A percentile compares a stretch with the other conserved stretches of the same genome.
phyloP scores from a whole-genome alignment of 2,888 invertebrate genomes.

The Pherbina coryleti region DNA sequence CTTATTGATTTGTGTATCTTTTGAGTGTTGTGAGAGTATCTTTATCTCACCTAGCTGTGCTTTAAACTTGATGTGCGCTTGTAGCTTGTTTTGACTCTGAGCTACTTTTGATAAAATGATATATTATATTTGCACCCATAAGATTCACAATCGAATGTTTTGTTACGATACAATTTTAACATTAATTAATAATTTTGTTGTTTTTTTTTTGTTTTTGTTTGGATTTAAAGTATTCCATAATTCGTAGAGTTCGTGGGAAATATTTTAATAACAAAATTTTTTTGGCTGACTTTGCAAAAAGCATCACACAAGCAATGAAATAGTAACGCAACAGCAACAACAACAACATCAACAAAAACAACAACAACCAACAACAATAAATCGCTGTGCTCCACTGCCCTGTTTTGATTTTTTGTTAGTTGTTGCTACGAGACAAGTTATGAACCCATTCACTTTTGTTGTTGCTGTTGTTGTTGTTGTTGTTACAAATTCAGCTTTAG shows the following conservation, averaged over 20 bases:
- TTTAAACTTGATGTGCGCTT: too few relatives aligned
- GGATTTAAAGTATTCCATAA: background rate
- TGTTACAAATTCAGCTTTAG: background rate
- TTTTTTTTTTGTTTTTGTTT: background rate
- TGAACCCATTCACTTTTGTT: conserved; percentile 26
- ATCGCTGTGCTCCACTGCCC: conserved; percentile 23
- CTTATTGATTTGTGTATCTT: background rate
- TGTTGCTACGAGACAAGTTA: conserved; percentile 18
- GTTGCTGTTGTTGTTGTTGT: background rate
- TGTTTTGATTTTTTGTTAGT: conserved; percentile 6
- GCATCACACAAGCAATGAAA: background rate
- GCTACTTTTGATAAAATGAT: background rate
- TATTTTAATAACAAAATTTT: background rate
- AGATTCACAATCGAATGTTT: background rate
- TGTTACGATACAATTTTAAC: background rate
- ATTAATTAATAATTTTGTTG: background rate
- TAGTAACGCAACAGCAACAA: background rate
- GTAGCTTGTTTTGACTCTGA: background rate
- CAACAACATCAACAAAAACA: conserved; percentile 20
- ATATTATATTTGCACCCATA: background rate
- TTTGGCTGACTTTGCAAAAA: conserved; percentile 13
- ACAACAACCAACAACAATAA: conserved; percentile 3
- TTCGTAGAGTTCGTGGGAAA: conserved; percentile 16
- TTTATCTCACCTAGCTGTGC: too few relatives aligned
- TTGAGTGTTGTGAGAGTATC: too few relatives aligned